Conservation (phyloP, 2,797 vertebrate species). For the Hapalemur alaotrensis region DNA sequence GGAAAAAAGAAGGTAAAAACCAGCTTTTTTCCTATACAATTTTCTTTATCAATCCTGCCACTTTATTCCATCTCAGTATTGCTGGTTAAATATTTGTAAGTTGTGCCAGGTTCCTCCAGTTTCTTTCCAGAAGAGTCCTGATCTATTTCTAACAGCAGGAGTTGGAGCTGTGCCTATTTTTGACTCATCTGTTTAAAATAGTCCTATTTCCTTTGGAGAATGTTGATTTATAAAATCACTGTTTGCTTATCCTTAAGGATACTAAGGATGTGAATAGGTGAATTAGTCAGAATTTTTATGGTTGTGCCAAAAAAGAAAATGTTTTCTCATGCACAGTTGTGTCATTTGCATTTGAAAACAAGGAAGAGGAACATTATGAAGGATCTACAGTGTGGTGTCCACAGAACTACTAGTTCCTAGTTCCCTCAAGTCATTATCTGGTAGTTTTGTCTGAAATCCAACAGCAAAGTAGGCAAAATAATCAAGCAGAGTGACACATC, state of each 20-base stretch:
- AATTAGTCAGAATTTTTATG: not conserved
- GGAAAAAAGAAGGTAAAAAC: not conserved
- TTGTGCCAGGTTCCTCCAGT: not conserved
- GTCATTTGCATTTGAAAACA: not conserved
- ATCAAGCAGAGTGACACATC: not conserved
- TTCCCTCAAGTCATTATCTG: not conserved
- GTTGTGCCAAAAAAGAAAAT: not conserved
- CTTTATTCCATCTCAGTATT: not conserved
- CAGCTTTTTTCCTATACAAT: not conserved
- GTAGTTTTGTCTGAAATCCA: not conserved
- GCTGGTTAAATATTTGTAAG: not conserved
- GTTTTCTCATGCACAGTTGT: not conserved
- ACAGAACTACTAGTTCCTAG: not conserved
- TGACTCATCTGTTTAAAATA: not conserved
- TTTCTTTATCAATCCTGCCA: not conserved
- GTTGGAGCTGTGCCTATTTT: not conserved
- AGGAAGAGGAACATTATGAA: not conserved
- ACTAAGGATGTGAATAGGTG: not conserved
- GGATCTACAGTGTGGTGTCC: not conserved
- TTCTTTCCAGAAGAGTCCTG: not conserved
- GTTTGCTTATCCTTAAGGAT: not conserved
- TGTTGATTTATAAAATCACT: not conserved
- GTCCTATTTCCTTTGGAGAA: not conserved
- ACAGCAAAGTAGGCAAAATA: not conserved
- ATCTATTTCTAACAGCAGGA: not conserved